A percentile compares a stretch with the other conserved stretches of the same genome.
Conservation (phyloP, 2,888 invertebrate species). For the Coecobrya sp. region DNA sequence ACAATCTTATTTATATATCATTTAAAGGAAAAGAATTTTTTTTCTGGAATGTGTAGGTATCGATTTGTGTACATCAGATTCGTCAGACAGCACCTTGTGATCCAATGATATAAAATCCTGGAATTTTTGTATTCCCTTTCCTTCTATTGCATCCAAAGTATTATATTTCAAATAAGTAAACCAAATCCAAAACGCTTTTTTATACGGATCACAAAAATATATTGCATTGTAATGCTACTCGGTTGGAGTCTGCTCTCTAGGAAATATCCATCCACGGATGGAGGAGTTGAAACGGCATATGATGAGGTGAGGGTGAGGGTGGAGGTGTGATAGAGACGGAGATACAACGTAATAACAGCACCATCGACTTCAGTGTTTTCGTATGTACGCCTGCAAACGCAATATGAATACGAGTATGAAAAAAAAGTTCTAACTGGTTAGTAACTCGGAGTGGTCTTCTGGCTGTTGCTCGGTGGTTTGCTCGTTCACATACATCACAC, state of each 20-base stretch:
- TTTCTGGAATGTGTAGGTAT: no score
- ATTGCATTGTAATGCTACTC: background rate
- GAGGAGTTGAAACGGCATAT: conserved; percentile 54
- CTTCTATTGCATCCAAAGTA: no score
- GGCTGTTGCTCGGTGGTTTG: conserved; percentile 62
- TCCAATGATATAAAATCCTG: no score
- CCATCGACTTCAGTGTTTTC: background rate
- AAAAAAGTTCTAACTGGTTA: background rate
- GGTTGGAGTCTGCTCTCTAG: conserved; percentile 13
- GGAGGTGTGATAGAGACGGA: conserved; percentile 33
- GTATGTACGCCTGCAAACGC: background rate
- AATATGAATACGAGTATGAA: background rate
- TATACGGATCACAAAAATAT: background rate
- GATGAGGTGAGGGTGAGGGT: conserved; percentile 40
- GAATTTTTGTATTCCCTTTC: no score
- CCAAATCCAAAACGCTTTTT: background rate
- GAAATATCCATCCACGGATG: conserved; percentile 22
- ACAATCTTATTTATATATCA: no score
- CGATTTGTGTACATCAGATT: no score
- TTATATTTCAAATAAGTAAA: background rate
- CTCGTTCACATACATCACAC: conserved; percentile 57
- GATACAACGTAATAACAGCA: background rate
- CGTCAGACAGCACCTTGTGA: no score
- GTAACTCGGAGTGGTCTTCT: conserved; percentile 25
- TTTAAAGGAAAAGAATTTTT: no score